These are phyloP conservation scores for Istiophorus platypterus DNA, from an alignment of 2,113 vertebrate genomes.

Conservation along the genomic window DNA sequence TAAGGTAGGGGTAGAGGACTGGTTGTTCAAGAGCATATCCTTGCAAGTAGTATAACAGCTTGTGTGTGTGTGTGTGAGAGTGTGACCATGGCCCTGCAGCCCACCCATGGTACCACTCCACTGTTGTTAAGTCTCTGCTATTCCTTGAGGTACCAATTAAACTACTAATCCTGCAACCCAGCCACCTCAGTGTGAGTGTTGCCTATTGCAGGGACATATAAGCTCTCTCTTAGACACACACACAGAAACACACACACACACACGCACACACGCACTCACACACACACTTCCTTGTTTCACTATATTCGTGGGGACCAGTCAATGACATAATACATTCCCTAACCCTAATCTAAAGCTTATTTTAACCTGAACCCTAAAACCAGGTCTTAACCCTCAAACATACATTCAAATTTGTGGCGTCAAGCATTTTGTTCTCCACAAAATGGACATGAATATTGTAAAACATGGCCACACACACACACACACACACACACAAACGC, in stretches of 20 bases:
- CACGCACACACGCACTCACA: conserved; percentile 27
- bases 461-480: too few species aligned
- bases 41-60: conserved; percentile 19
- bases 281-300: not conserved
- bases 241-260: conserved; percentile 10
- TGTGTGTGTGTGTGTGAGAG: conserved; percentile 16
- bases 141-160: conserved; percentile 85
- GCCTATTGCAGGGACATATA: conserved; percentile 54
- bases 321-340: too few species aligned
- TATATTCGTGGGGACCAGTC: too few species aligned
- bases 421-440: too few species aligned
- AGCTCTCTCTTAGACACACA: conserved; percentile 2
- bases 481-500: conserved; percentile 8
- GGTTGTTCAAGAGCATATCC: conserved; percentile 17
- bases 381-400: too few species aligned
- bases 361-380: too few species aligned
- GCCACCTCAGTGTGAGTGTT: conserved; percentile 60
- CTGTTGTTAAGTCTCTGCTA: conserved; percentile 71
- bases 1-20: conserved; percentile 4
- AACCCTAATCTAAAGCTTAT: too few species aligned
- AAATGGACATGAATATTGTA: too few species aligned
- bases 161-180: conserved; percentile 76
- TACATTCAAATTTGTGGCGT: too few species aligned
- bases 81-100: conserved; percentile 66
- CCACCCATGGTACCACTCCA: conserved; percentile 59